Conservation (phyloP, 2,113 vertebrate genomes). For the Xiphias gladius region DNA sequence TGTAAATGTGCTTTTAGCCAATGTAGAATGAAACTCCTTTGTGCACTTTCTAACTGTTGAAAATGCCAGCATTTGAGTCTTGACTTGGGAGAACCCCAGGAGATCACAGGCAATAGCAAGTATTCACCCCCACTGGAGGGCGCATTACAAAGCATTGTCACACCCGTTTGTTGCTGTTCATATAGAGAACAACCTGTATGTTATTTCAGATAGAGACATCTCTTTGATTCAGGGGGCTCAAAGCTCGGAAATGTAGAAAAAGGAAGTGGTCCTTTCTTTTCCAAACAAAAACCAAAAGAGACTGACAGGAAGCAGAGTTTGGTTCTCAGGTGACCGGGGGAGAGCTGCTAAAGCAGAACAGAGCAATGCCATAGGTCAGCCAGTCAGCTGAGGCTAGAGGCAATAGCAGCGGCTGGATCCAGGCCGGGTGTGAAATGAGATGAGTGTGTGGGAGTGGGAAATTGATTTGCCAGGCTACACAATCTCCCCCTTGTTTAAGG, state of each 20-base stretch:
- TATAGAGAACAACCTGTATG: conserved; percentile 25
- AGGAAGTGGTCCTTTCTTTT: conserved; percentile 49
- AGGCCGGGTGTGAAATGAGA: conserved; percentile 65
- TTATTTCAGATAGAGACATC: conserved; percentile 44
- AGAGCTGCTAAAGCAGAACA: conserved; percentile 53
- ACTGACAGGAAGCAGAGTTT: conserved; percentile 69
- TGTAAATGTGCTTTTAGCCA: conserved; percentile 79
- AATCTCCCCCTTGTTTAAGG: conserved; percentile 63
- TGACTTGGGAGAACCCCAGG: conserved; percentile 58
- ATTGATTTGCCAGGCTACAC: conserved; percentile 75
- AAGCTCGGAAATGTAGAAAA: conserved; percentile 34
- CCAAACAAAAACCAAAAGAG: conserved; percentile 73
- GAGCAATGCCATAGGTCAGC: conserved; percentile 64
- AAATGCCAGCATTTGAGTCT: conserved; percentile 80
- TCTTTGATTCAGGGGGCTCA: conserved; percentile 57
- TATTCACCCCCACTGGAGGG: conserved; percentile 36
- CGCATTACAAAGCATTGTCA: conserved; percentile 50
- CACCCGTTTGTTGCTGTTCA: conserved; percentile 63
- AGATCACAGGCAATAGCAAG: conserved; percentile 61
- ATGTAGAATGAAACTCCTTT: conserved; percentile 77
- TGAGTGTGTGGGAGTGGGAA: conserved; percentile 76
- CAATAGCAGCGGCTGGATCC: conserved; percentile 66
- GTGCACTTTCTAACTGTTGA: conserved; percentile 81
- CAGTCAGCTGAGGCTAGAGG: conserved; percentile 68
- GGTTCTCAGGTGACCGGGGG: conserved; percentile 73